Evolutionary conservation across 1,140 invertebrate genomes (phyloP).

Genomic region (Solenopsis invicta): DNA sequence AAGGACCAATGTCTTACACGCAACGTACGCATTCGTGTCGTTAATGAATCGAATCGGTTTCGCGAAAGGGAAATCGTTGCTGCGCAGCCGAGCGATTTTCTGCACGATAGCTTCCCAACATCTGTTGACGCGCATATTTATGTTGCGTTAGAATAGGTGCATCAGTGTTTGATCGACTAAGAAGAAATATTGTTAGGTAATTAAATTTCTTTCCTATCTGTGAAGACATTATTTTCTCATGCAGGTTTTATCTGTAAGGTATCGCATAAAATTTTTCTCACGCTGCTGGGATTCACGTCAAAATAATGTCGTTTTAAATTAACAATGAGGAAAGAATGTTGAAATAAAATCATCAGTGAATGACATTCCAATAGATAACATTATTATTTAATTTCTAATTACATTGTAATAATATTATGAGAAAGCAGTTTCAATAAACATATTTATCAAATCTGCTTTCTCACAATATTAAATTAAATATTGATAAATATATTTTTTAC

Average conservation of each 20-base stretch:
- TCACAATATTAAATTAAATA: too few species aligned
- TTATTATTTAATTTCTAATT: not conserved
- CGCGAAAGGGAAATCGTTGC: conserved; percentile 72
- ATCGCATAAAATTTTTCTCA: conserved; percentile 8
- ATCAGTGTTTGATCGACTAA: conserved; percentile 9
- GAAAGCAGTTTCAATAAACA: not conserved
- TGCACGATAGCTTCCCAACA: conserved; percentile 60
- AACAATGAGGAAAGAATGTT: not conserved
- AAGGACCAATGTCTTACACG: conserved; percentile 20
- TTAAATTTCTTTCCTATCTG: not conserved
- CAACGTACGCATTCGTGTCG: conserved; percentile 56
- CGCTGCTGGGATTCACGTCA: not conserved
- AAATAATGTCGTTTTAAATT: conserved; percentile 5
- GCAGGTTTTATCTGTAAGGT: conserved; percentile 1
- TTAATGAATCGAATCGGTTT: conserved; percentile 69
- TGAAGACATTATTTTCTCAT: conserved; percentile 3
- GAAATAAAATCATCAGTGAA: not conserved
- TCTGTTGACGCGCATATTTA: conserved; percentile 25
- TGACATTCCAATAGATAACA: not conserved
- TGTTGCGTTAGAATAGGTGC: not conserved
- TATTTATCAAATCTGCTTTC: too few species aligned
- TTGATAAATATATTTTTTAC: too few species aligned
- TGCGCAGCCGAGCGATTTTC: conserved; percentile 67
- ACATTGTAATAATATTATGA: not conserved
- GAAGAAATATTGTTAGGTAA: conserved; percentile 16